A percentile compares a stretch with the other conserved stretches of the same genome.
These are phyloP conservation scores for Psix sp. DNA, from an alignment of 1,140 invertebrate species.

Conservation along the genomic window DNA sequence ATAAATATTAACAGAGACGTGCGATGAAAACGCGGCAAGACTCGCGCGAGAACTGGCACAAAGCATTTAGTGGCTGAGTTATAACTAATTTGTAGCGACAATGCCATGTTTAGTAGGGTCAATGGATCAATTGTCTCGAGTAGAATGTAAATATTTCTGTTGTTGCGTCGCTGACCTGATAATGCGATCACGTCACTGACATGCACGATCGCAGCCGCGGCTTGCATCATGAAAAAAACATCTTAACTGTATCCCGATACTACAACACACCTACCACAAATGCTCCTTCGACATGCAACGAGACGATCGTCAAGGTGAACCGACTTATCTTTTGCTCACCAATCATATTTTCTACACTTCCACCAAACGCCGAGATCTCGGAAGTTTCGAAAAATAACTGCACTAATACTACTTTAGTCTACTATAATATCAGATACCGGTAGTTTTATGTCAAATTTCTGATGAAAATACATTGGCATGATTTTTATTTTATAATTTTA, in stretches of 20 bases:
- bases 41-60: slow-evolving; percentile 24
- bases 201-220: slow-evolving; percentile 40
- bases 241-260: slow-evolving; percentile 67
- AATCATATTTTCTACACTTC: slow-evolving; percentile 28
- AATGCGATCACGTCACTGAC: slow-evolving; percentile 38
- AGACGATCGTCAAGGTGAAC: slow-evolving; percentile 63
- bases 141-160: slow-evolving; percentile 40
- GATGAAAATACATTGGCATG: too few relatives aligned
- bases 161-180: slow-evolving; percentile 25
- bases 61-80: slow-evolving; percentile 47
- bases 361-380: slow-evolving; percentile 1
- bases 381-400: too few relatives aligned
- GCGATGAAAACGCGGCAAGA: slow-evolving; percentile 8
- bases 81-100: slow-evolving; percentile 43
- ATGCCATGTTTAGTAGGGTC: slow-evolving; percentile 38
- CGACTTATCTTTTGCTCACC: slow-evolving; percentile 60
- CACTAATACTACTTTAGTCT: too few relatives aligned
- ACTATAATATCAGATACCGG: too few relatives aligned
- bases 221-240: slow-evolving; percentile 69
- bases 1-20: slow-evolving; percentile 17
- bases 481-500: too few relatives aligned
- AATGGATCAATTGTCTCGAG: slow-evolving; percentile 38
- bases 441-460: too few relatives aligned
- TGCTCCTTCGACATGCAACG: slow-evolving; percentile 63
- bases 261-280: slow-evolving; percentile 63